Base-by-base conservation (phyloP, 2,888 invertebrate species). In the Volucella zonaria region DNA sequence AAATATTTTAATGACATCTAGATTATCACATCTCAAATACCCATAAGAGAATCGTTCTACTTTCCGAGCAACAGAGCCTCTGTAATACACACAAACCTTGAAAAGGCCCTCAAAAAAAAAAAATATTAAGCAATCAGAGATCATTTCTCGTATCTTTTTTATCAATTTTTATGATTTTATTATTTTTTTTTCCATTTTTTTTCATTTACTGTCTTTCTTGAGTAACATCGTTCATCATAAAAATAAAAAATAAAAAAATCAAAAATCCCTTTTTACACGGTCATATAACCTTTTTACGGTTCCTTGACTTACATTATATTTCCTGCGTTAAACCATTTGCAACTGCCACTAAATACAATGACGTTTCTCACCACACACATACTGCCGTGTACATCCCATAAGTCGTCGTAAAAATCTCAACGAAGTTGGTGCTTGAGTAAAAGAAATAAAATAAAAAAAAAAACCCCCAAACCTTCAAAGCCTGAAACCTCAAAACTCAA, bases 351-450 rank as follows among this genome's bases (percentile, higher is more conserved):
- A 40, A 70, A 58, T 10, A 49, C 45, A 56, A 51, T 54, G 42
- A 76, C 18, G 67, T 68, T 68, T 31, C 31, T 4, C 31, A 31
- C 31, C 31, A 31, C 6, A 31, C 31, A 31, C 31, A 31, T 6
- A 31, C 31, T 31, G 31, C 52, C 58, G 68, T 31, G 54, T 52
- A 56, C 43, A 56, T 64, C 45, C 52, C 54, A 77, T 54, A 40
- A 66, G 61, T n/a, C 51, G 18, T 68, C 73, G 49, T 82, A 77
- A 77, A 71, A 82, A 77, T 68, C 67, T 62, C 59, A 82, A 64
- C 68, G 14, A 56, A 74, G 67, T 78, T 82, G 52, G 62, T 68
- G 45, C 61, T 62, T 47, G 42, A 58, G 45, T 31, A 47, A 52
- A 73, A 56, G 8, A 52, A 67, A 59, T 64, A 66, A 52, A 56